Base-by-base conservation (phyloP, 2,888 invertebrate species). In the Galerucella nymphaeae region DNA sequence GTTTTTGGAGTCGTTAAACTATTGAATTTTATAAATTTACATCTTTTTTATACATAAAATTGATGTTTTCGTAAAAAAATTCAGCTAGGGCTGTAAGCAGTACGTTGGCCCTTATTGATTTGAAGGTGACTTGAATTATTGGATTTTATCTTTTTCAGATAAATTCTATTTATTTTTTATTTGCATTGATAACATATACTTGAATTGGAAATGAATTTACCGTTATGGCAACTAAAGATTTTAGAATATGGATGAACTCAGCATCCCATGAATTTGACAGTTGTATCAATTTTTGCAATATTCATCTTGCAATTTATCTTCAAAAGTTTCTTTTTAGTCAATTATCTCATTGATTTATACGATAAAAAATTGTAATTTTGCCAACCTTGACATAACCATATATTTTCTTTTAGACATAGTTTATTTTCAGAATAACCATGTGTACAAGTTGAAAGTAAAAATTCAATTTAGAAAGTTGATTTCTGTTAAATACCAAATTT, bases 21-120 rank as follows among this genome's bases (percentile, higher is more conserved):
- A 69, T 16, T 38, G 13, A 48, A 41, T 69, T 62, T 41, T 66
- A 58, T 58, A 16, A 45, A 48, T 42, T 59, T 58, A 10, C 59
- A 38, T 50, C 11, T 61, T 48, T 62, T 69, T 69, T 59, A 14
- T 61, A 41, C n/a, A 18, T 18, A 13, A 66, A 66, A 66, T 1
- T 4, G 13, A 57, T 13, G 20, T 18, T 18, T 23, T 42, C 11
- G 42, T 41, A 23, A 55, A 41, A 41, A 42, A 41, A 57, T 38
- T 9, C 9, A 1, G 30, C 41, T 48, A 38, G 59, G 59, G 59
- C 30, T 30, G 30, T 23, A 8, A 61, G 67, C 14, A 61, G 67
- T 38, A 45, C 42, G 55, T 65, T 57, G 50, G 30, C 45, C 65
- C 48, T 74, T 71, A 70, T 74, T 59, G 74, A 74, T 74, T 70